Evolutionary conservation across 2,888 invertebrate genomes (phyloP), one percentile per base, ranked within the genome.

Genomic region (Hydraecia micacea): DNA sequence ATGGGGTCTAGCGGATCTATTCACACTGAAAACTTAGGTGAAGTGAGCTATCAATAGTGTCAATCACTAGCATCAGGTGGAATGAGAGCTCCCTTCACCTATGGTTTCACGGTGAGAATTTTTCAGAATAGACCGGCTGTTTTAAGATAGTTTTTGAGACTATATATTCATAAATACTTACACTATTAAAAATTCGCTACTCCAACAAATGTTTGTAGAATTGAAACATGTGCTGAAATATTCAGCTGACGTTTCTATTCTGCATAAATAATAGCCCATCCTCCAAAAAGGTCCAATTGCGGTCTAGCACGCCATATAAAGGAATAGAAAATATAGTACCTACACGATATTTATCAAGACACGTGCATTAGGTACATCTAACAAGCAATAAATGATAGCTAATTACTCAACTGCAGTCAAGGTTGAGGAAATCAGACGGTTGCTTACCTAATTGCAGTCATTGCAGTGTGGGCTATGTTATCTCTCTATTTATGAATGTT

Each of bases 371-470:
- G 1, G 1, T 32, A 58, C 67, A 74, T 83, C 73, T 73, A 88
- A 58, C 65, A 73, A 75, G 39, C 83, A 87, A 85, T 83, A 83
- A 81, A 73, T 73, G 58, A 81, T 85, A 32, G 72, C 65, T 81
- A 83, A 83, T 89, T 87, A 87, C 77, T 81, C 81, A 83, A 87
- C 80, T 77, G 85, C 79, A 80, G 76, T 80, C 85, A 88, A 89
- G 88, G 88, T 84, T 78, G 83, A 80, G 83, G 85, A 87, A 88
- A 89, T 89, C 88, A 80, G 85, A 68, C 82, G 65, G 77, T 69
- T 76, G 79, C 65, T 76, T 82, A 81, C 77, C 73, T 85, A 80
- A 73, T 71, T 80, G 73, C 87, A 79, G 70, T 83, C 79, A 72
- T 71, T 82, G 73, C 86, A 74, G 65, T 69, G 71, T 72, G 52